Evolutionary conservation across 2,888 invertebrate genomes (phyloP).

Genomic region (Lottia scabra): DNA sequence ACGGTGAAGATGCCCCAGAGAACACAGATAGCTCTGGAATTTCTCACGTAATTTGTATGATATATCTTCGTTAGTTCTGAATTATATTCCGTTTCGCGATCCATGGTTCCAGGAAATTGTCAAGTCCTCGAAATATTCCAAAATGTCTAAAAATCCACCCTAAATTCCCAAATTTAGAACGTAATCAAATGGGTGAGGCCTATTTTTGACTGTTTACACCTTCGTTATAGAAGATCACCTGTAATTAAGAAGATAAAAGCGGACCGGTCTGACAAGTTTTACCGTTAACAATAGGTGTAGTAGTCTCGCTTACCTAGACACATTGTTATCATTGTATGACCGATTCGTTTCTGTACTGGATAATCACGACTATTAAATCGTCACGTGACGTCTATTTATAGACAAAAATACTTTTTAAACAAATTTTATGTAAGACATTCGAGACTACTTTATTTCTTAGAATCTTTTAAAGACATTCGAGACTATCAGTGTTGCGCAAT

Average conservation of each 20-base stretch:
- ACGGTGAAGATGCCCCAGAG: slow-evolving; percentile 98
- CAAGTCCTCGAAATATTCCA: background rate
- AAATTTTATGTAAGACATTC: too few relatives aligned
- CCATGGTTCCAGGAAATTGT: slow-evolving; percentile 28
- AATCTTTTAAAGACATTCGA: too few relatives aligned
- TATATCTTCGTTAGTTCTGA: slow-evolving; percentile 56
- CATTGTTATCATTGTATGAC: background rate
- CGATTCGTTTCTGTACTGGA: too few relatives aligned
- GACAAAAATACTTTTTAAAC: too few relatives aligned
- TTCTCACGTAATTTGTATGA: slow-evolving; percentile 67
- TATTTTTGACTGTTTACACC: background rate
- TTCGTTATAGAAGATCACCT: background rate
- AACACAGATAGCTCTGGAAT: slow-evolving; percentile 85
- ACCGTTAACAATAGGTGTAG: background rate
- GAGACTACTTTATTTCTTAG: too few relatives aligned
- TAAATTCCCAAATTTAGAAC: too few relatives aligned
- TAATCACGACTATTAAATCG: too few relatives aligned
- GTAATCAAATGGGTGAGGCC: background rate
- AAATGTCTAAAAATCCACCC: background rate
- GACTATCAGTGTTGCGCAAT: too few relatives aligned
- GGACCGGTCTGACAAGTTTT: background rate
- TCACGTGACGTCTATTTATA: too few relatives aligned
- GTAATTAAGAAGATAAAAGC: background rate
- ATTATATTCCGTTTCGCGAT: slow-evolving; percentile 48
- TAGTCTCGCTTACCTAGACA: background rate